Evolutionary conservation across 2,113 vertebrate species (phyloP).

Genomic region (Aspidoscelis tigris): DNA sequence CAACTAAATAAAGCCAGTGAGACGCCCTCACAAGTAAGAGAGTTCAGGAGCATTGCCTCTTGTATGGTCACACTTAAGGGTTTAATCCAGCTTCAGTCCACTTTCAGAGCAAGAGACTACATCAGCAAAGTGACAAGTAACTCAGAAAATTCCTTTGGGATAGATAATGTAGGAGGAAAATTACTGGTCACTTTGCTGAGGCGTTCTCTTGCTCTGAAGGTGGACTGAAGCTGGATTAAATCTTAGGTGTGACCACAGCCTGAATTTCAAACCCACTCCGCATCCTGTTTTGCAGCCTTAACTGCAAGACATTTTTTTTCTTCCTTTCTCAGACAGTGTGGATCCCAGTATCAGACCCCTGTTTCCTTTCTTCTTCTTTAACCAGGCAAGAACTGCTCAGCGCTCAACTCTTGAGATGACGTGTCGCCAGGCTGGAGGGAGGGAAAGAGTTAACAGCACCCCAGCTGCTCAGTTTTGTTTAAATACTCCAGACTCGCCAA

Average conservation of each 20-base stretch:
- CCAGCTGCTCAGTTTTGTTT: slow-evolving; percentile 59
- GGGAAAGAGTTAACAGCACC: slow-evolving; percentile 48
- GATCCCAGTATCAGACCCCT: too few relatives aligned
- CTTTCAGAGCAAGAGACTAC: too few relatives aligned
- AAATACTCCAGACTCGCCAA: slow-evolving; percentile 55
- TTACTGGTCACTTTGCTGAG: too few relatives aligned
- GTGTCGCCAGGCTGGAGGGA: slow-evolving; percentile 29
- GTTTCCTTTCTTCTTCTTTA: background rate
- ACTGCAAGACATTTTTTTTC: background rate
- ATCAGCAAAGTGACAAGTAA: too few relatives aligned
- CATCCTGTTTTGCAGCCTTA: slow-evolving; percentile 38
- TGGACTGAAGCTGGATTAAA: too few relatives aligned
- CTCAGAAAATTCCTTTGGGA: too few relatives aligned
- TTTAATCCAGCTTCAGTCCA: background rate
- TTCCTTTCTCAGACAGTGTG: background rate
- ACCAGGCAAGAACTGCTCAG: background rate
- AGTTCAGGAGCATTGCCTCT: background rate
- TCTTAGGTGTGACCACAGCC: too few relatives aligned
- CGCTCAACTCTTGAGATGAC: background rate
- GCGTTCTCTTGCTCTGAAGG: too few relatives aligned
- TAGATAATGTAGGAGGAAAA: too few relatives aligned
- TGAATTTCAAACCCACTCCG: background rate
- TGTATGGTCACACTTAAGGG: too few relatives aligned
- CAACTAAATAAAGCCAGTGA: slow-evolving; percentile 17
- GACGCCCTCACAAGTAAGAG: background rate